Conservation (phyloP, 2,113 vertebrate species). For the Sinocyclocheilus anshuiensis region DNA sequence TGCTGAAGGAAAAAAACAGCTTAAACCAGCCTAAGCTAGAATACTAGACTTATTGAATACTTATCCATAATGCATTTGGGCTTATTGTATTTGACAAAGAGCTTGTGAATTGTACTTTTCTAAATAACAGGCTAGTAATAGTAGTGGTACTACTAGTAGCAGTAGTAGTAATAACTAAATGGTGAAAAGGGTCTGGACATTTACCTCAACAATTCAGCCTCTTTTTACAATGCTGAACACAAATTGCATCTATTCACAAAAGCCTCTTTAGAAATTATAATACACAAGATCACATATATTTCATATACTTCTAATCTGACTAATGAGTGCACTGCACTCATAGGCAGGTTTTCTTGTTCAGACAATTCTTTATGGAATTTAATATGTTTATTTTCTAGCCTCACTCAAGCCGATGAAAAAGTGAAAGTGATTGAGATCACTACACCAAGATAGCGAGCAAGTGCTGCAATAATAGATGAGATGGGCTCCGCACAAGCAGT, state of each 20-base stretch:
- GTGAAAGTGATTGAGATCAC: slow-evolving; percentile 29
- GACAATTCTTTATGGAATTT: not conserved
- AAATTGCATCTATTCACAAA: not conserved
- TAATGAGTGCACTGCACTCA: not conserved
- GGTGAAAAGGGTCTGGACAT: not conserved
- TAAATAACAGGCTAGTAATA: not conserved
- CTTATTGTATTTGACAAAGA: not conserved
- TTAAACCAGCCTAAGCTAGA: not conserved
- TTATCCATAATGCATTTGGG: not conserved
- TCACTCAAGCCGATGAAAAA: slow-evolving; percentile 32
- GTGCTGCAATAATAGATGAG: slow-evolving; percentile 39
- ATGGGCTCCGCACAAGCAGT: slow-evolving; percentile 20
- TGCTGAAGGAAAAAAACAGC: not conserved
- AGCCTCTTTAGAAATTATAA: not conserved
- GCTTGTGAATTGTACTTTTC: not conserved
- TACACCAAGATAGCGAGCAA: not conserved
- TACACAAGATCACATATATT: not conserved
- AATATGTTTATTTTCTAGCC: slow-evolving; percentile 35
- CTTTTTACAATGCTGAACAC: not conserved
- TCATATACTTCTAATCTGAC: not conserved
- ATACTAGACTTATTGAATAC: not conserved
- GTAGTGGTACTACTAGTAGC: not conserved
- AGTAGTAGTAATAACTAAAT: not conserved
- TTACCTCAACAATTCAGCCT: not conserved
- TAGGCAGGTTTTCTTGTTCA: not conserved